A percentile compares a stretch with the other conserved stretches of the same genome.
Evolutionary conservation across 1,140 invertebrate species (phyloP).

Genomic region (Drosophila obscura): DNA sequence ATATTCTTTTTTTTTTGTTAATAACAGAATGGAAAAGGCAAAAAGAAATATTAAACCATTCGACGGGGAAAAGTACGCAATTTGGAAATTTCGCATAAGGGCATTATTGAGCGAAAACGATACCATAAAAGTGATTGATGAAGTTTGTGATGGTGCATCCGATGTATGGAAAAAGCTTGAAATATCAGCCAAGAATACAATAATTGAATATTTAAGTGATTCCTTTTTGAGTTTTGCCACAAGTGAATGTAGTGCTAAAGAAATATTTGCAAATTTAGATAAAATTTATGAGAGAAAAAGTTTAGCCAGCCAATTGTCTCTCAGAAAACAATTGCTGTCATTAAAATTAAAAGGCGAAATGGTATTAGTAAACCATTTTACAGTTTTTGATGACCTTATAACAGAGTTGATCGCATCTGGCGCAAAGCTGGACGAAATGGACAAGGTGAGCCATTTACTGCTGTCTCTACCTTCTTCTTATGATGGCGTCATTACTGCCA

Average conservation of each 20-base stretch:
- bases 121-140: conserved; percentile 2
- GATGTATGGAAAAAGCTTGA: conserved; percentile 67
- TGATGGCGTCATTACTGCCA: conserved; percentile 79
- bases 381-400: conserved; percentile 61
- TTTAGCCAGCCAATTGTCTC: conserved; percentile 70
- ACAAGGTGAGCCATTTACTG: conserved; percentile 76
- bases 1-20: neutral
- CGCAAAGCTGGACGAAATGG: conserved; percentile 72
- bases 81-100: neutral
- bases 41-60: neutral
- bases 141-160: conserved; percentile 1
- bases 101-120: conserved; percentile 6
- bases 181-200: conserved; percentile 61
- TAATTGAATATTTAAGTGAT: conserved; percentile 77
- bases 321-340: conserved; percentile 54
- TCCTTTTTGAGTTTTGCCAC: conserved; percentile 67
- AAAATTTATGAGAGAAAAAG: conserved; percentile 80
- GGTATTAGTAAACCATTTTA: conserved; percentile 38
- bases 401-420: neutral
- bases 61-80: conserved; percentile 2
- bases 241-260: conserved; percentile 52
- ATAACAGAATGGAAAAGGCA: conserved; percentile 1
- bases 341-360: conserved; percentile 62
- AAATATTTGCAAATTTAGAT: conserved; percentile 76
- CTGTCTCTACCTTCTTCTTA: conserved; percentile 72